Evolutionary conservation across 2,113 vertebrate genomes (phyloP), one percentile per base, ranked within the genome.

Genomic region (Zapus hudsonius): DNA sequence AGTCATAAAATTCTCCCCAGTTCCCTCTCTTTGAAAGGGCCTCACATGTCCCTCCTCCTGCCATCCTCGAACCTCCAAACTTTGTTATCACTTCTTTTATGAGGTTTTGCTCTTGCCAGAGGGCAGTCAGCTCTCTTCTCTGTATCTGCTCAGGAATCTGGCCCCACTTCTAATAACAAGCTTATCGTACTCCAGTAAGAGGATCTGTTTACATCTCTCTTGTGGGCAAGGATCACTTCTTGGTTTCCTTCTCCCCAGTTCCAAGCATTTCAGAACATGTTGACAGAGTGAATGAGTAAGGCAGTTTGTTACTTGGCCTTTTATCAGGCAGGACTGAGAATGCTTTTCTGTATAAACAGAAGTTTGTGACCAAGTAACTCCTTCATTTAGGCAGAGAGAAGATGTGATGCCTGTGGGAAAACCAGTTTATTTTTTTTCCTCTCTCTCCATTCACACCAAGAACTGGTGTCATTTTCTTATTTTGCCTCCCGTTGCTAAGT

Each of bases 181-280:
- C 64, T 87, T 79, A 40, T 67, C 59, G 66, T 40, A 44, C 31
- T 89, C 7, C 42, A 52, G 36, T 86, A 59, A 76, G 67, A 75
- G 8, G 38, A 38, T 78, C 82, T 92, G 79, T 79, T 84, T 84
- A 80, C 20, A 73, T 33, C 44, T 83, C 59, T 74, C 57, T 89
- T 38, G 33, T 40, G 66, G 66, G 59, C 22, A 79, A 94, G 63
- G 31, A 84, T 52, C 66, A 87, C 57, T 73, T 95, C 72, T 63
- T 70, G n/a, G 90, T 91, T 83, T 87, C 40, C 61, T 27, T 81
- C 22, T 55, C 12, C 55, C 52, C 64, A 25, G 33, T 81, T 78
- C 72, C 64, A 70, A 80, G 67, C 89, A 61, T 74, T 64, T 90
- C 25, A 66, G 92, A 90, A 87, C 3, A 36, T 55, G 44, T 66